Evolutionary conservation across 2,113 vertebrate genomes (phyloP), one percentile per base, ranked within the genome.

Genomic region (Myotis lucifugus): DNA sequence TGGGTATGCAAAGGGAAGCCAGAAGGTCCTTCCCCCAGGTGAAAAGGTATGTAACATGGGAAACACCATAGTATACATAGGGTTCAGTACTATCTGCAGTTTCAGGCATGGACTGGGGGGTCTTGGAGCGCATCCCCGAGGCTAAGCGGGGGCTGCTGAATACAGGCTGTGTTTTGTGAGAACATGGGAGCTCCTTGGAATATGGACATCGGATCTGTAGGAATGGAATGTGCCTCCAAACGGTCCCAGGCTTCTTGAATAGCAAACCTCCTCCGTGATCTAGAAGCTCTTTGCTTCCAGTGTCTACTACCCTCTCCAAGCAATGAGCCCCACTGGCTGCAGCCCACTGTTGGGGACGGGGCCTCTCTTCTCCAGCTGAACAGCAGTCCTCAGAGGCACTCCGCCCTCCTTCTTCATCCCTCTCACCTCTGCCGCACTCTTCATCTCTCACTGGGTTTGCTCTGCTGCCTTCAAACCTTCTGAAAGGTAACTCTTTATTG

Each of bases 281-380:
- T 29, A n/a, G 23, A 59, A 54, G 19, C 18, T 14, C 2, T 32
- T 81, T 23, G 0, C 23, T 6, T 7, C 5, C 14, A n/a, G 3
- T 1, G 18, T 37, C 17, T 13, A 10, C 25, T 4, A 6, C 17
- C n/a, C 21, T 42, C 37, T 89, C 11, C 17, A 32, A 7, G 23
- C 32, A 11, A 32, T 8, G 42, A 34, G 8, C 5, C 32, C 34
- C 14, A 1, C 21, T 5, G 5, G 37, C 13, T 12, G 8, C 42
- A 25, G 40, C 17, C 25, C 5, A 0, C 17, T 7, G 13, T 2
- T 50, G 37, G 27, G 8, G 13, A 27, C 2, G 15, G 0, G 1
- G 19, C 4, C 2, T 7, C 29, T 15, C 37, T 50, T 17, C 54
- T 19, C 17, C 37, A 18, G 29, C 1, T 1, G 11, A 21, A 27